Base-by-base conservation (phyloP, 2,888 invertebrate genomes). In the Opisthograptis luteolata region DNA sequence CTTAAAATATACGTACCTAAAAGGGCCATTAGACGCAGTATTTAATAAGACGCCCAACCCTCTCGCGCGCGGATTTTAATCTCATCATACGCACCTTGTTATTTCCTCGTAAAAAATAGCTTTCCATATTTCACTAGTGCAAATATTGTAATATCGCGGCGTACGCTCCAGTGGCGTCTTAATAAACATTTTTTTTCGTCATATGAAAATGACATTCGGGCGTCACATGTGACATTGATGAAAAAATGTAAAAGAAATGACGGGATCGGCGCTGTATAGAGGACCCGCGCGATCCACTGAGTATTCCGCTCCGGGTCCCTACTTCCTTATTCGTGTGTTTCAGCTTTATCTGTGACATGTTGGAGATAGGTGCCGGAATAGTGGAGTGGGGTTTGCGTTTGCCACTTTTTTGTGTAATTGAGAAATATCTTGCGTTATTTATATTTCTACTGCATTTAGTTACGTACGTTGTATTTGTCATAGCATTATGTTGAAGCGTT, bases 151-250 rank as follows among this genome's bases (percentile, higher is more conserved):
- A 89, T 89, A 89, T 84, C 84, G 82, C 79, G 79, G 71, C 70
- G 68, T 67, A 68, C 68, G 73, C 71, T 64, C 66, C 67, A 13
- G 28, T 51, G 8, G 72, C 80, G 79, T 87, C 87, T 86, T 90
- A 88, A 90, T 89, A 89, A 89, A 87, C 85, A 86, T 88, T 88
- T 89, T 89, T 87, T 87, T 87, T 76, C 81, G 74, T 85, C 84
- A 75, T 77, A 87, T 84, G 87, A 90, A 90, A 90, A 89, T 90
- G 90, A 87, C 88, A 87, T 89, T 86, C 76, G 60, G 86, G 88
- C 90, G 87, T 86, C 90, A 90, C 87, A 80, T 90, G 90, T 87
- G 87, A 89, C 88, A 84, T 90, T 90, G 90, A 90, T 90, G 90
- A 89, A 90, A 90, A 89, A 88, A 90, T 90, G 87, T 90, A 87